phyloP scores from a whole-genome alignment of 2,113 vertebrate species.

The Promerops cafer region DNA sequence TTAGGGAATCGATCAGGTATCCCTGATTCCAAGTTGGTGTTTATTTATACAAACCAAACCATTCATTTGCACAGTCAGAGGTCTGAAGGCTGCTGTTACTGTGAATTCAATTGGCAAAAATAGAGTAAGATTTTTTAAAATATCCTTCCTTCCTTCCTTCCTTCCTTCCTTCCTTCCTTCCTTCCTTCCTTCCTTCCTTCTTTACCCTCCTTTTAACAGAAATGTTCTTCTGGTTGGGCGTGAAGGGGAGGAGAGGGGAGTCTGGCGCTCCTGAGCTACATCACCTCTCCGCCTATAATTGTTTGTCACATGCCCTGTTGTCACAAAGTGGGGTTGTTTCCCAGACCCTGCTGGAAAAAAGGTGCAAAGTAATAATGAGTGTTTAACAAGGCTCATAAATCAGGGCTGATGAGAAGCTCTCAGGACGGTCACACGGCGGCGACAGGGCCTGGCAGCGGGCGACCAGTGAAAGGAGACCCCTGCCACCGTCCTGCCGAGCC shows the following conservation, averaged over 20 bases:
- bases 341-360: slow-evolving; percentile 54
- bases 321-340: slow-evolving; percentile 51
- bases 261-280: not conserved
- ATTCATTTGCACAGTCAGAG: not conserved
- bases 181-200: not conserved
- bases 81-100: not conserved
- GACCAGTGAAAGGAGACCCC: not conserved
- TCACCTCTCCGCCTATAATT: slow-evolving; percentile 28
- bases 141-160: not conserved
- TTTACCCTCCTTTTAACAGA: not conserved
- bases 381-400: slow-evolving; percentile 84
- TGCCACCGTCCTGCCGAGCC: not conserved
- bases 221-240: not conserved
- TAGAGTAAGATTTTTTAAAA: not conserved
- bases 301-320: slow-evolving; percentile 46
- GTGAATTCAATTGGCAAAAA: not conserved
- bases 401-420: slow-evolving; percentile 64
- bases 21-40: not conserved
- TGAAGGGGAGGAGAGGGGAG: not conserved
- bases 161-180: no score
- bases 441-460: not conserved
- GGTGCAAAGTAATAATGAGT: slow-evolving; percentile 73
- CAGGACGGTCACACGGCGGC: not conserved
- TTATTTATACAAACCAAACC: not conserved
- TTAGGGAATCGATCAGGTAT: not conserved